Percentiles rank a stretch among this genome's conserved stretches.
These are phyloP conservation scores for Calliopum simillimum DNA, from an alignment of 2,888 invertebrate genomes.

Conservation along the genomic window DNA sequence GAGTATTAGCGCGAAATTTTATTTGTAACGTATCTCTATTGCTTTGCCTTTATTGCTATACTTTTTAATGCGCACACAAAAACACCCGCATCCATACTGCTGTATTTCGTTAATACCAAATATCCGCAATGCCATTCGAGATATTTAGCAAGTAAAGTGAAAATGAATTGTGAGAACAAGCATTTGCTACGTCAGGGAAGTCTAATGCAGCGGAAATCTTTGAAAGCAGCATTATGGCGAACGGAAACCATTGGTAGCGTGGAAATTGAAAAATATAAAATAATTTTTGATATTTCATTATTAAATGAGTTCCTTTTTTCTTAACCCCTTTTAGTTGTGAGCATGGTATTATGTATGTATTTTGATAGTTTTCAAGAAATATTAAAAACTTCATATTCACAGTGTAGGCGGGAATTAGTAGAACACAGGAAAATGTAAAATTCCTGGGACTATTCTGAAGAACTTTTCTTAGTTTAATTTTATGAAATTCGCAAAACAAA, in stretches of 20 bases:
- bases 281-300: constrained; percentile 8
- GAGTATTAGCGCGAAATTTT: constrained; percentile 8
- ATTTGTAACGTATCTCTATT: no score
- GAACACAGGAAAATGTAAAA: no score
- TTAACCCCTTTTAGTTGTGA: no score
- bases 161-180: constrained; percentile 27
- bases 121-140: constrained; percentile 15
- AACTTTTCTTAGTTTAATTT: no score
- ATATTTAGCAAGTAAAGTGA: constrained; percentile 14
- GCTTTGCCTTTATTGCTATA: background rate
- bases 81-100: background rate
- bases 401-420: no score
- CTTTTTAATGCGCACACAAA: constrained; percentile 21
- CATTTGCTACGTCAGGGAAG: no score
- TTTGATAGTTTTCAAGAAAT: no score
- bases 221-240: background rate
- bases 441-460: no score
- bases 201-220: no score
- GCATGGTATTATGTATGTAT: no score
- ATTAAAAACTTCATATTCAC: no score
- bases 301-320: background rate
- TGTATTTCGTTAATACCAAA: background rate
- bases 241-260: background rate
- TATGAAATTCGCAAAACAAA: no score
- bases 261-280: constrained; percentile 1